Evolutionary conservation across 2,888 invertebrate genomes (phyloP).

Genomic region (Mythimna lalbum): DNA sequence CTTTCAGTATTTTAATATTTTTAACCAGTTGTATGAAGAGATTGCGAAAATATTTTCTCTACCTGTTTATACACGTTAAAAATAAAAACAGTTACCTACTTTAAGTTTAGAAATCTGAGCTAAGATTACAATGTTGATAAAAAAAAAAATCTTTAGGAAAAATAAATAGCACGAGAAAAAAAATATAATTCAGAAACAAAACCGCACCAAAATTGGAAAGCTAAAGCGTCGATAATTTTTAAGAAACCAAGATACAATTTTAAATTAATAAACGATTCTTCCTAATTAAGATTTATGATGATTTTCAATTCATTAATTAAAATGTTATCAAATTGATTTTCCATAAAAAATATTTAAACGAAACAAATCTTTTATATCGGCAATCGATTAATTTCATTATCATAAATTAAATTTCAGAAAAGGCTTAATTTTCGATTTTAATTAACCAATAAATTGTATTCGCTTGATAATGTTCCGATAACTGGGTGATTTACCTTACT

Average conservation of each 20-base stretch:
- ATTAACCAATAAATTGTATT: constrained; percentile 49
- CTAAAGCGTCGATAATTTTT: too few species aligned
- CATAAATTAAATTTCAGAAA: constrained; percentile 56
- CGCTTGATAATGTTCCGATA: constrained; percentile 23
- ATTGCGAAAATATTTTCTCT: too few species aligned
- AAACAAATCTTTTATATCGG: constrained; percentile 16
- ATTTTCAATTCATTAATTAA: constrained; percentile 33
- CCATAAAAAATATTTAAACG: neutral
- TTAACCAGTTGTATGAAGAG: too few species aligned
- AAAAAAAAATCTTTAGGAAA: too few species aligned
- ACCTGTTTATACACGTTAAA: too few species aligned
- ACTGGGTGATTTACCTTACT: constrained; percentile 45
- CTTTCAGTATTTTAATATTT: too few species aligned
- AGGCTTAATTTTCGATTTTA: constrained; percentile 54
- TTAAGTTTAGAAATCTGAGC: too few species aligned
- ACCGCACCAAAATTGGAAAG: too few species aligned
- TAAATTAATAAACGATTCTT: neutral
- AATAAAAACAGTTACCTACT: too few species aligned
- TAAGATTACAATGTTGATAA: too few species aligned
- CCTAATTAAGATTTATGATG: constrained; percentile 39
- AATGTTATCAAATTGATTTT: constrained; percentile 18
- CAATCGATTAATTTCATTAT: constrained; percentile 49
- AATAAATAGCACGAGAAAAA: too few species aligned
- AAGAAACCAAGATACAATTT: neutral
- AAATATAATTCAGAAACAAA: too few species aligned